phyloP scores from a whole-genome alignment of 92 coral and sea anemone species.

The Umimayanthus chanpuru region DNA sequence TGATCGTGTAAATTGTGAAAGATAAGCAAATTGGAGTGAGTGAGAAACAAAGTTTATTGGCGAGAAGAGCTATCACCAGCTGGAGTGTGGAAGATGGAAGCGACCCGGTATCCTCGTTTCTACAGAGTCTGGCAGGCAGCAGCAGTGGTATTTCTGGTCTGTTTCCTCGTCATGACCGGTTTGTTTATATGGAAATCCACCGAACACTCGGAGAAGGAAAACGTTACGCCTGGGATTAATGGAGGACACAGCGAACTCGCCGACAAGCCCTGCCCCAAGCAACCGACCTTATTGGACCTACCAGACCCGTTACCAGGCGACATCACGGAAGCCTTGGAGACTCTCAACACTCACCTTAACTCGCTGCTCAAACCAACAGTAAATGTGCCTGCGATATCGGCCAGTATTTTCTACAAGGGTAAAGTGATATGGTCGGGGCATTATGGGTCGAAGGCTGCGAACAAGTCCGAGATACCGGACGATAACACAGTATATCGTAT shows the following conservation, averaged over 20 bases:
- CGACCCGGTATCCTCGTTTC: not conserved
- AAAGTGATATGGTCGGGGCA: constrained; percentile 67
- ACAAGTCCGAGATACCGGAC: constrained; percentile 44
- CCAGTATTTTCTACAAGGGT: constrained; percentile 59
- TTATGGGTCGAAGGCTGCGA: constrained; percentile 57
- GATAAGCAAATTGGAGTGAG: no score
- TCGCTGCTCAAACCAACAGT: constrained; percentile 40
- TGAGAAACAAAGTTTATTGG: no score
- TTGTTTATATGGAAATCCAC: not conserved
- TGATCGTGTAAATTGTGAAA: no score
- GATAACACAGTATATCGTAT: constrained; percentile 68
- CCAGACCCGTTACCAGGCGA: constrained; percentile 56
- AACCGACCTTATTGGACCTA: constrained; percentile 50
- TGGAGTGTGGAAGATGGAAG: not conserved
- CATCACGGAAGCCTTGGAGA: constrained; percentile 35
- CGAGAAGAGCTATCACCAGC: no score
- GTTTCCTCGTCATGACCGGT: not conserved
- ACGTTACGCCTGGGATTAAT: not conserved
- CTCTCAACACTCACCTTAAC: constrained; percentile 38
- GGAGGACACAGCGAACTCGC: not conserved
- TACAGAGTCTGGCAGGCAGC: constrained; percentile 15
- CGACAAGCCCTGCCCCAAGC: constrained; percentile 52
- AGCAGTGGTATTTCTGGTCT: not conserved
- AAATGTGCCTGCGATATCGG: constrained; percentile 72
- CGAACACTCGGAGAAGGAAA: not conserved